Conservation (phyloP, 2,113 vertebrate species). For the Calyptomena viridis region DNA sequence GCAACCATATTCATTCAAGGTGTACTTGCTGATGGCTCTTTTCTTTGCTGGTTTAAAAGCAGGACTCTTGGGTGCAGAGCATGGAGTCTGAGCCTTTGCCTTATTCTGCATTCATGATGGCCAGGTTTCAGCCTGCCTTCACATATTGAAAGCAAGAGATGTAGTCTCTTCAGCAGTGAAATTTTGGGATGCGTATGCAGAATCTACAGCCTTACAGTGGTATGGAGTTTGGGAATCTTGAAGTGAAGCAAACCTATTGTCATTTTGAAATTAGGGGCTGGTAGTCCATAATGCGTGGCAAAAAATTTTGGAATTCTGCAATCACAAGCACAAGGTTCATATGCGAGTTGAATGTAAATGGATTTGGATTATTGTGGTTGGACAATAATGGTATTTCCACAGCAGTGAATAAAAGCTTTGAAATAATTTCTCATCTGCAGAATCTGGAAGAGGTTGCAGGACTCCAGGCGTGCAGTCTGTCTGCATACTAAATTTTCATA, state of each 20-base stretch:
- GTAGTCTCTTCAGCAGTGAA: neutral
- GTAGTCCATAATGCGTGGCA: neutral
- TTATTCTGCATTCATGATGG: neutral
- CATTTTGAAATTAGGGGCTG: neutral
- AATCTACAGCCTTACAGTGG: neutral
- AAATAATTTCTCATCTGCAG: conserved; percentile 71
- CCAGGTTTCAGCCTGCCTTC: neutral
- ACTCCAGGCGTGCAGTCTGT: conserved; percentile 67
- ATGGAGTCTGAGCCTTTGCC: neutral
- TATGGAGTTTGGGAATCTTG: neutral
- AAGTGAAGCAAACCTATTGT: neutral
- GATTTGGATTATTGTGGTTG: conserved; percentile 26
- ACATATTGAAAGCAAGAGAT: neutral
- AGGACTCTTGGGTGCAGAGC: neutral
- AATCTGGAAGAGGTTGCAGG: conserved; percentile 59
- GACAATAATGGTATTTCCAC: conserved; percentile 6
- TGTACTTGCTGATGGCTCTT: neutral
- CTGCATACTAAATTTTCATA: conserved; percentile 51
- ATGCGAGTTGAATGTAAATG: conserved; percentile 47
- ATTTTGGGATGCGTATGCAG: neutral
- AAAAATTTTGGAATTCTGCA: conserved; percentile 1
- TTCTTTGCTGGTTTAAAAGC: neutral
- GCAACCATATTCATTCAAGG: neutral
- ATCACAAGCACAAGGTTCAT: neutral
- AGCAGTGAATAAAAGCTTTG: neutral